Evolutionary conservation across 1,140 invertebrate species (phyloP), one percentile per base, ranked within the genome.

Genomic region (Harpegnathos saltator): DNA sequence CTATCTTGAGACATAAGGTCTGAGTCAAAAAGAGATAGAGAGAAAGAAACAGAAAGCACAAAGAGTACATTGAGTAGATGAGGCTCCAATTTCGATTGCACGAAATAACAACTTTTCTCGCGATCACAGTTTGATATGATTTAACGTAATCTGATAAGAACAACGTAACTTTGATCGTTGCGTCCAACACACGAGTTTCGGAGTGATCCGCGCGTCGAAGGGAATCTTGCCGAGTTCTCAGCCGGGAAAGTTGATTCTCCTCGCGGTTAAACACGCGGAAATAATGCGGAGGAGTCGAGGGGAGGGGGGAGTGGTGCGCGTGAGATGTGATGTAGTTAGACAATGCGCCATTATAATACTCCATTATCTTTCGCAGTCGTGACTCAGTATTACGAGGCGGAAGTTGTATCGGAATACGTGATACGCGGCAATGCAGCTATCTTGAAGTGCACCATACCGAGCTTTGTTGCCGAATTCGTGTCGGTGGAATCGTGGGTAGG

Each of bases 391-490:
- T 99, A 98, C 94, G 97, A 98, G 93, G 97, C 98, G 24, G 97
- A 98, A 94, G 97, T 98, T 68, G 97, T 98, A n/a, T 98, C 98
- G 56, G 98, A 98, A 90, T 98, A 98, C 94, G 97, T 98, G 33
- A 98, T 98, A 90, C 96, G 97, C 75, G 98, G 98, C 68, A 98
- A 98, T 94, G 97, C 98, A 61, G 98, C 98, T 24, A 97, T 99
- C 65, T 93, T 99, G 56, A 98, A 98, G 94, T 99, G 98, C 93
- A 97, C 97, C 87, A 98, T 99, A 88, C 98, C 98, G 19, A 97
- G 97, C 75, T 99, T 98, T 94, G 97, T 98, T 56, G 96, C 97
- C 59, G 98, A 98, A 95, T 99, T 98, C 92, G 97, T 99, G 44
- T 96, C 96, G 89, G 98, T 99, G 9, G 97, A 98, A 89, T 96